Base-by-base conservation (phyloP, 2,888 invertebrate species). In the Prosapia bicincta region DNA sequence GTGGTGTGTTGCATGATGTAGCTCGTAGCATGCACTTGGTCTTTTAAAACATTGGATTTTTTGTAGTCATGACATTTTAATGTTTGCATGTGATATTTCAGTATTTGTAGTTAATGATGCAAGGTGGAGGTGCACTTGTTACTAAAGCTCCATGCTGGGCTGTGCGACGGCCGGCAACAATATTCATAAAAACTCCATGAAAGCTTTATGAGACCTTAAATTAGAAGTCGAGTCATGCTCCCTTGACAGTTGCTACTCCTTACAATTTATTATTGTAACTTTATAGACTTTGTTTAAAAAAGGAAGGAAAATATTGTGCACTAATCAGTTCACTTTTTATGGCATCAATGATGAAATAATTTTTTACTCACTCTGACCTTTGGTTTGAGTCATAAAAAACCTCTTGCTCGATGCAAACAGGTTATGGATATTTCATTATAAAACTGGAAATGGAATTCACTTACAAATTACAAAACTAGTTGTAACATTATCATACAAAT, bases 251-350 rank as follows among this genome's bases (percentile, higher is more conserved):
- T 20, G 26, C 69, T 69, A 26, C 69, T 69, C 69, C 20, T 23
- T 28, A 20, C 28, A 69, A 69, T 69, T 69, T 69, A 69, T 69
- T 69, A 69, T 69, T 30, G 30, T n/a, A 13, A 69, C 69, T 30
- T 54, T 69, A 69, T 69, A 69, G 23, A 30, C 30, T 69, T 28
- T 28, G 69, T 30, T 30, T 30, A 6, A 30, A 30, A 30, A 9
- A 30, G 30, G n/a, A n/a, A n/a, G n/a, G n/a, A n/a, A n/a, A n/a
- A n/a, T n/a, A 30, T 30, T 30, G 9, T n/a, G 15, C n/a, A 23
- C 69, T 69, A 69, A 69, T 69, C 69, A 69, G 69, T 69, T 26
- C 69, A 69, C 30, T 69, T 69, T 69, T 69, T 67, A 25, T n/a
- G 26, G 26, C 54, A 54, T 20, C n/a, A 54, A 20, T 54, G 54